Percentiles rank a stretch among this genome's conserved stretches.
These are phyloP conservation scores for Toxostoma redivivum DNA, from an alignment of 2,113 vertebrate genomes.

Conservation along the genomic window DNA sequence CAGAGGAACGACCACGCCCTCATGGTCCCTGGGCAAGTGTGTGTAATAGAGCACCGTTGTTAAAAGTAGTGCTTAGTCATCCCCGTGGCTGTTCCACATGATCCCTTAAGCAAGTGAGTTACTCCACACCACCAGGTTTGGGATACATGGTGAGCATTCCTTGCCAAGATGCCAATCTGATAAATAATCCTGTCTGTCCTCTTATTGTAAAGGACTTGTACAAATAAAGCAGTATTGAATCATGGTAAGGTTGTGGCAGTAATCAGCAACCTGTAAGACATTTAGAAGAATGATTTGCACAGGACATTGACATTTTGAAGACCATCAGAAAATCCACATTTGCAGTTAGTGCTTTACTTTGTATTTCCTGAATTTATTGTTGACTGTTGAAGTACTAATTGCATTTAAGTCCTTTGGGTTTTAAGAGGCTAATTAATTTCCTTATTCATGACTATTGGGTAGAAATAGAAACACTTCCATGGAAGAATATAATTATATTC, in stretches of 20 bases:
- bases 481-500: not conserved
- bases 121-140: not conserved
- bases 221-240: not conserved
- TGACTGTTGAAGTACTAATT: not conserved
- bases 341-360: not conserved
- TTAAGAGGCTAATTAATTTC: not conserved
- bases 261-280: not conserved
- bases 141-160: not conserved
- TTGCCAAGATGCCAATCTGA: not conserved
- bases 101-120: not conserved
- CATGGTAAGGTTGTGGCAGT: not conserved
- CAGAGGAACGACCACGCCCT: not conserved
- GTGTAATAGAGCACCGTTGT: not conserved
- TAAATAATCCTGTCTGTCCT: not conserved
- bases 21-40: not conserved
- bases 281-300: not conserved
- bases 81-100: not conserved
- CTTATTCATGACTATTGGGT: not conserved
- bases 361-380: not conserved
- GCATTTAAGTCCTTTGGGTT: not conserved
- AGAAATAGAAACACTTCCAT: not conserved
- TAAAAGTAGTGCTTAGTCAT: slow-evolving; percentile 18
- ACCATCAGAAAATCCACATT: not conserved
- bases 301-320: not conserved
- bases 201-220: not conserved